Evolutionary conservation across 2,888 invertebrate species (phyloP).

Genomic region (Therioaphis trifolii): DNA sequence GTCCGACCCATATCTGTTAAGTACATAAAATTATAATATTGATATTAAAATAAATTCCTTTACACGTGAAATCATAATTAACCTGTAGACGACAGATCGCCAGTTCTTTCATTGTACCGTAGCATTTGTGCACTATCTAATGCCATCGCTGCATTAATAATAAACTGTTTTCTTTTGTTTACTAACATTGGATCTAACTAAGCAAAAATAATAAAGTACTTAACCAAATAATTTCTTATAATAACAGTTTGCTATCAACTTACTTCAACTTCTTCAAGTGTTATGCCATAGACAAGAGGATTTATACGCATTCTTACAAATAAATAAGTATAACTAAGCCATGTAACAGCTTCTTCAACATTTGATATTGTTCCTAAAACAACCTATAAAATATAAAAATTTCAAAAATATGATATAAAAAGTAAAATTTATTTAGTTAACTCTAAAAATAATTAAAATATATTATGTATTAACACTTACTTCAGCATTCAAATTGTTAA

Average conservation of each 20-base stretch:
- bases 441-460: slow-evolving; percentile 64
- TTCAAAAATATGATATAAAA: slow-evolving; percentile 26
- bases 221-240: not conserved
- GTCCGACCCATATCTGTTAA: slow-evolving; percentile 88
- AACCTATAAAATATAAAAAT: slow-evolving; percentile 72
- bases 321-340: slow-evolving; percentile 97
- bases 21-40: slow-evolving; percentile 16
- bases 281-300: slow-evolving; percentile 81
- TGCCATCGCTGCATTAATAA: slow-evolving; percentile 82
- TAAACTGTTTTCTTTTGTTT: slow-evolving; percentile 80
- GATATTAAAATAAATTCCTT: slow-evolving; percentile 4
- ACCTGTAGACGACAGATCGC: slow-evolving; percentile 75
- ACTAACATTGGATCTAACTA: slow-evolving; percentile 84
- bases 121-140: slow-evolving; percentile 95
- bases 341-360: slow-evolving; percentile 94
- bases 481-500: slow-evolving; percentile 98
- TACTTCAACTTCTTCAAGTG: slow-evolving; percentile 70
- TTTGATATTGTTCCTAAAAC: slow-evolving; percentile 96
- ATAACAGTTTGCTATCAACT: not conserved
- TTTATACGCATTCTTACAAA: slow-evolving; percentile 94
- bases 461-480: slow-evolving; percentile 69
- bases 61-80: not conserved
- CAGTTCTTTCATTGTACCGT: slow-evolving; percentile 85
- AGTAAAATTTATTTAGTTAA: slow-evolving; percentile 13
- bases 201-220: slow-evolving; percentile 14